Evolutionary conservation across 2,888 invertebrate species (phyloP), one percentile per base, ranked within the genome.

Genomic region (Bursaphelenchus okinawaensis): DNA sequence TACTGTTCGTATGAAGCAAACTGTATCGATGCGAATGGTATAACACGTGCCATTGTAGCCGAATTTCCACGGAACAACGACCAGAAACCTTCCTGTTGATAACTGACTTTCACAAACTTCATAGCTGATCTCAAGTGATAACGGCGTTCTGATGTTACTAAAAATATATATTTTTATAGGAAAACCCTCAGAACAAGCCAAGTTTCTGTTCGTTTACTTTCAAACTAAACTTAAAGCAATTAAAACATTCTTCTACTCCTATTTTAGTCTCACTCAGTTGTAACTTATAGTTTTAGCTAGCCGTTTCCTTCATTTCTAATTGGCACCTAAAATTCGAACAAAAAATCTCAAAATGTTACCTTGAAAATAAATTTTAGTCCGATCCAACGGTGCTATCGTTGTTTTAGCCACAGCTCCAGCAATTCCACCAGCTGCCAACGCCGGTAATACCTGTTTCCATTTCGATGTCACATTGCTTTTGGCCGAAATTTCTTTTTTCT

Each of bases 291-390:
- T 40, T 40, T 6, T 4, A 6, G 6, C n/a, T 16, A 40, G n/a
- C 40, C 12, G 23, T n/a, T 54, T 1, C 54, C 19, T 16, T 64
- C 27, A 9, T 50, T 7, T 2, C 63, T 26, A 12, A n/a, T 16
- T 20, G 22, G 19, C 60, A 3, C 16, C 7, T 55, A 55, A 58
- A 62, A 50, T 55, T 12, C 19, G 19, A 23, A 26, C 52, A 27
- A 60, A 28, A 26, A 58, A 31, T 22, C 19, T 54, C 24, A 28
- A 29, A 19, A 51, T 16, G 56, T 8, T 52, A 82, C 82, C 82
- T 82, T 98, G 96, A 84, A 98, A 98, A 86, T 93, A 93, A 75
- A 98, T 98, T 87, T 98, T 98, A 70, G 95, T 91, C 68, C 98
- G 87, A 86, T 98, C 98, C 62, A 98, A 86, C 0, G 98, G 98